A percentile compares a stretch with the other conserved stretches of the same genome.
Conservation (phyloP, 2,113 vertebrate species). For the Delphinus delphis region DNA sequence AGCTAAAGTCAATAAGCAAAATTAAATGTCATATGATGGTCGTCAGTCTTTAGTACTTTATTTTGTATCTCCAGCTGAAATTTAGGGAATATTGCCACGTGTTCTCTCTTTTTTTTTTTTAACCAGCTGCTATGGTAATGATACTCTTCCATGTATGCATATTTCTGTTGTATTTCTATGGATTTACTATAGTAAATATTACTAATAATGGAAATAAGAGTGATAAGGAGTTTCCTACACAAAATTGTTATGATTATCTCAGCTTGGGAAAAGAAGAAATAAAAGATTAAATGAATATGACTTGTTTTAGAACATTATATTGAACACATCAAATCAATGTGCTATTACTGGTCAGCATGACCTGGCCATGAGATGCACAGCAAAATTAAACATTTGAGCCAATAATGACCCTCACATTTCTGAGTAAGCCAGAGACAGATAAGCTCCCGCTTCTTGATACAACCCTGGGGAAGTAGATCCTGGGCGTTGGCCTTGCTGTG, state of each 20-base stretch:
- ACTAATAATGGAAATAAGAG: neutral
- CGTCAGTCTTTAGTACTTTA: neutral
- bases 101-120: neutral
- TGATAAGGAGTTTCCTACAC: neutral
- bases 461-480: neutral
- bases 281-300: neutral
- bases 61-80: neutral
- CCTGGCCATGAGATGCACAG: neutral
- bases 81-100: neutral
- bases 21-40: neutral
- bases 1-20: neutral
- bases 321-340: neutral
- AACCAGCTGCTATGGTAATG: neutral
- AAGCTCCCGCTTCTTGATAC: neutral
- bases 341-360: neutral
- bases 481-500: neutral
- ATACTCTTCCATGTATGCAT: neutral
- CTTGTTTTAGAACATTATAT: neutral
- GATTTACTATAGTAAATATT: neutral
- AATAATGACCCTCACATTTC: neutral
- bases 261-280: neutral
- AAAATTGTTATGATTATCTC: neutral
- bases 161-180: neutral
- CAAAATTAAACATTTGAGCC: neutral
- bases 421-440: neutral